These are phyloP conservation scores for Hyposoter dolosus DNA, from an alignment of 2,888 invertebrate genomes.

Conservation along the genomic window DNA sequence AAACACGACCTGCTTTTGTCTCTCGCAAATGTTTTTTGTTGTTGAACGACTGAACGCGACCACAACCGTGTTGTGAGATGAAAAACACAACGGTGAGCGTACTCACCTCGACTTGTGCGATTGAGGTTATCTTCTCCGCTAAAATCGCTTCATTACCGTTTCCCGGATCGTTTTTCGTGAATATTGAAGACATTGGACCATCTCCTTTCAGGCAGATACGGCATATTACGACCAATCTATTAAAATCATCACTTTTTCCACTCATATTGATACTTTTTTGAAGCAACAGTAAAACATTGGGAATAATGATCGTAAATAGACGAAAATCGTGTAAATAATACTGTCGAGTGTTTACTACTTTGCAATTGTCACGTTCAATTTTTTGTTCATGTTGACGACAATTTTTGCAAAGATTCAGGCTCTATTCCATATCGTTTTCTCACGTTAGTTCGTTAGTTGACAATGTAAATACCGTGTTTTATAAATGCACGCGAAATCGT, in stretches of 20 bases:
- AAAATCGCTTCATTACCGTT: slow-evolving; percentile 63
- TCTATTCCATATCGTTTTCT: background rate
- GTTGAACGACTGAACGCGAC: slow-evolving; percentile 2
- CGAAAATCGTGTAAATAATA: background rate
- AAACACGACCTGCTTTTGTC: too few species aligned
- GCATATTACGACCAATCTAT: slow-evolving; percentile 76
- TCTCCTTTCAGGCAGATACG: slow-evolving; percentile 77
- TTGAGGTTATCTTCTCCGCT: slow-evolving; percentile 75
- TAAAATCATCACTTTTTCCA: slow-evolving; percentile 36
- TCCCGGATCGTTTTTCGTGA: slow-evolving; percentile 61
- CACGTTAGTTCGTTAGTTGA: background rate
- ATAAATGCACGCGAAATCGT: background rate
- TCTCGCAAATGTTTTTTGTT: background rate
- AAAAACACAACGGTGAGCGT: slow-evolving; percentile 69
- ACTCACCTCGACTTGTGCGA: slow-evolving; percentile 78
- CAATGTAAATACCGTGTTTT: background rate
- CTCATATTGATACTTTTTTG: background rate
- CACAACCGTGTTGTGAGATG: background rate
- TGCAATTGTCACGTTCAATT: background rate
- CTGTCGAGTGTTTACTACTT: background rate
- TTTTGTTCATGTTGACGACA: background rate
- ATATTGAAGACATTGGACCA: slow-evolving; percentile 74
- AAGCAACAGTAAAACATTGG: slow-evolving; percentile 16
- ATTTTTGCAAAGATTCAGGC: background rate
- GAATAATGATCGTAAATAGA: background rate